Conservation (phyloP, 2,888 invertebrate species). For the Steinernema hermaphroditum region DNA sequence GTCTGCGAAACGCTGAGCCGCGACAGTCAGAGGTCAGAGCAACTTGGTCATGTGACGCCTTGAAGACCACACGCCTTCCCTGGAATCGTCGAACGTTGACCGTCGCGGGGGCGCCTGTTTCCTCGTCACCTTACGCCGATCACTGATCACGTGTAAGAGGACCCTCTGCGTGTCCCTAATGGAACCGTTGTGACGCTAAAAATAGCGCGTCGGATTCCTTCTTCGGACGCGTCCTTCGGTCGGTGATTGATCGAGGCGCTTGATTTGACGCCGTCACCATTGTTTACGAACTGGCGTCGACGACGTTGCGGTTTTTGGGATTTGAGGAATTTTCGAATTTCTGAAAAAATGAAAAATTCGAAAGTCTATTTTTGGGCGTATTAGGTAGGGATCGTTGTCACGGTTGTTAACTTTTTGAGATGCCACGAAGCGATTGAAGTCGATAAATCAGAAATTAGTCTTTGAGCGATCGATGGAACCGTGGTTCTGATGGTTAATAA, state of each 20-base stretch:
- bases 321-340: too few species aligned
- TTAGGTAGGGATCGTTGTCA: too few species aligned
- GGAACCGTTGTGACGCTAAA: neutral
- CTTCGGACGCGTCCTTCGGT: neutral
- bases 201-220: neutral
- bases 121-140: neutral
- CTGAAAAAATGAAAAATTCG: too few species aligned
- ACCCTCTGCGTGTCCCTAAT: neutral
- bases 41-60: neutral
- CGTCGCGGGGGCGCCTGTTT: neutral
- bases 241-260: constrained; percentile 1
- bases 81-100: neutral
- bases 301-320: neutral
- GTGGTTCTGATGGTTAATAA: too few species aligned
- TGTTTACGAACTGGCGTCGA: neutral
- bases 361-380: too few species aligned
- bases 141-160: neutral
- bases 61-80: neutral
- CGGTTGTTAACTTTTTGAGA: too few species aligned
- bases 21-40: too few species aligned
- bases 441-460: too few species aligned
- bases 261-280: neutral
- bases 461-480: too few species aligned
- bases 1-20: neutral
- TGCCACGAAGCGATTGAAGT: too few species aligned